Evolutionary conservation across 1,140 invertebrate genomes (phyloP).

Genomic region (Drosophila ironensis): DNA sequence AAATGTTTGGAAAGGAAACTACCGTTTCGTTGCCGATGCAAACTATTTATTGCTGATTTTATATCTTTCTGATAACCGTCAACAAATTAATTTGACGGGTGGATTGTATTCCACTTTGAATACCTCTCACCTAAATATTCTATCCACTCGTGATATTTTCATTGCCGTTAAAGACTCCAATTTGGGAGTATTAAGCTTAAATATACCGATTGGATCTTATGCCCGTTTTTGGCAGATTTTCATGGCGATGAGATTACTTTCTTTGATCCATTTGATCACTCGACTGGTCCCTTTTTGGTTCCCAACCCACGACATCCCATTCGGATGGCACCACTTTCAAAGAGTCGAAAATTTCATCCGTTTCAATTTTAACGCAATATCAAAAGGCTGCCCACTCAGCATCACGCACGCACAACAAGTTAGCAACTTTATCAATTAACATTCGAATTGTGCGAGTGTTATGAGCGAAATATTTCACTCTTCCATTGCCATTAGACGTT

Average conservation of each 20-base stretch:
- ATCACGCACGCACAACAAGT: conserved; percentile 44
- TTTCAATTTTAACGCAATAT: conserved; percentile 28
- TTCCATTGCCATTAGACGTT: conserved; percentile 47
- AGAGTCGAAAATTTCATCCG: conserved; percentile 3
- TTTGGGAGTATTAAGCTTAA: no score
- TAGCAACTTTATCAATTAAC: conserved; percentile 50
- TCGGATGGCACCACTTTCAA: no score
- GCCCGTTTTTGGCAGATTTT: neutral
- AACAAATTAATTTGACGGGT: neutral
- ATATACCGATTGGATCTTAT: neutral
- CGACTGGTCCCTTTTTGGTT: neutral
- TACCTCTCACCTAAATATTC: no score
- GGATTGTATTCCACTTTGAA: no score
- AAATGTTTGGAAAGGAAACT: conserved; percentile 9
- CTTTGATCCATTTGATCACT: conserved; percentile 15
- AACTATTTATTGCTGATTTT: conserved; percentile 4
- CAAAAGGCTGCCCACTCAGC: conserved; percentile 13
- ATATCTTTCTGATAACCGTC: conserved; percentile 12
- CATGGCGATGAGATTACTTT: conserved; percentile 20
- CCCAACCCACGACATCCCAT: conserved; percentile 17
- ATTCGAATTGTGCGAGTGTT: conserved; percentile 37
- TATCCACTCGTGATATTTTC: no score
- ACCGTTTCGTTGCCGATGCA: conserved; percentile 23
- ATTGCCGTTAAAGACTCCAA: no score
- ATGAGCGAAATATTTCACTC: conserved; percentile 24